Evolutionary conservation across 2,888 invertebrate genomes (phyloP).

Genomic region (Eudasyphora cyanicolor): DNA sequence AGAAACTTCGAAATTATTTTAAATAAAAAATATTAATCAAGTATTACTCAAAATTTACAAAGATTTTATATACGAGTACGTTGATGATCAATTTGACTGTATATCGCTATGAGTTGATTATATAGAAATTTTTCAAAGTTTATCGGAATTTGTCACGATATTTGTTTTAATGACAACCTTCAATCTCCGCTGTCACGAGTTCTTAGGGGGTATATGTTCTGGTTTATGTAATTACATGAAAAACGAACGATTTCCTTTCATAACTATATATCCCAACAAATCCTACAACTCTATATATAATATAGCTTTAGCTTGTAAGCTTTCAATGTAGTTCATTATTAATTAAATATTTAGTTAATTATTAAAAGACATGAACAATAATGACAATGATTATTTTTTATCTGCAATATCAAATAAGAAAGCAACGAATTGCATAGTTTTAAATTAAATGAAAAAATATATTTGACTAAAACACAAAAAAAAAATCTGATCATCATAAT

Average conservation of each 20-base stretch:
- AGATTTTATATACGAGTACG: too few relatives aligned
- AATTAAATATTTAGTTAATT: not conserved
- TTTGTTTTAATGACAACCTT: too few relatives aligned
- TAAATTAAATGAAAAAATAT: too few relatives aligned
- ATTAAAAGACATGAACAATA: not conserved
- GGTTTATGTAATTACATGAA: not conserved
- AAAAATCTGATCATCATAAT: too few relatives aligned
- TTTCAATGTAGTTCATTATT: conserved; percentile 49
- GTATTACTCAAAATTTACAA: too few relatives aligned
- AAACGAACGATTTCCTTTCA: conserved; percentile 46
- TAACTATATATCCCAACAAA: not conserved
- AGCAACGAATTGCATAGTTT: not conserved
- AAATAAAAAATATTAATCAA: too few relatives aligned
- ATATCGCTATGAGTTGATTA: too few relatives aligned
- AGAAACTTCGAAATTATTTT: too few relatives aligned
- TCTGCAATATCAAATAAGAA: conserved; percentile 1
- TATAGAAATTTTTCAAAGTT: too few relatives aligned
- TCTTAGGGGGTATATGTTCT: not conserved
- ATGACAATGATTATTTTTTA: not conserved
- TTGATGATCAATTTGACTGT: too few relatives aligned
- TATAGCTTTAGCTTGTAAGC: conserved; percentile 60
- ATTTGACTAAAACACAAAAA: too few relatives aligned
- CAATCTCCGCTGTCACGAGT: conserved; percentile 3
- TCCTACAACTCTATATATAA: conserved; percentile 21
- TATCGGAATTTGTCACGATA: too few relatives aligned